Conservation (phyloP, 35 echinoderm and acorn worm genomes). For the Lytechinus pictus region DNA sequence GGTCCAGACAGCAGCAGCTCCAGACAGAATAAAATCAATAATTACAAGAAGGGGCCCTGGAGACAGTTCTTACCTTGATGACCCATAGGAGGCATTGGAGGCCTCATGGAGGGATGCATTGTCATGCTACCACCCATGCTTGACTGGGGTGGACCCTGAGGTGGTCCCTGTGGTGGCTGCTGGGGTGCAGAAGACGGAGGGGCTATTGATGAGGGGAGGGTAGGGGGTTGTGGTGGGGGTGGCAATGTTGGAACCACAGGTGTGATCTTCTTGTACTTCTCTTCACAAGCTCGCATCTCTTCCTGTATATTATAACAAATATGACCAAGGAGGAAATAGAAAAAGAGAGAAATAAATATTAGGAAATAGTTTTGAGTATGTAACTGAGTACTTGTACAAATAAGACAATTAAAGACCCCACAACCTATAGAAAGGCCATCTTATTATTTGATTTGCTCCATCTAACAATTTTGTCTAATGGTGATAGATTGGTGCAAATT, state of each 20-base stretch:
- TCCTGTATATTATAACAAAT: conserved; percentile 41
- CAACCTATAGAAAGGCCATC: too few relatives aligned
- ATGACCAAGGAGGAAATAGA: not conserved
- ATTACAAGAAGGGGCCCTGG: too few relatives aligned
- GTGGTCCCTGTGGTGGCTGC: not conserved
- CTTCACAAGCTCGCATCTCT: conserved; percentile 47
- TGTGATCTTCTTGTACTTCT: conserved; percentile 58
- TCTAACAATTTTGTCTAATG: too few relatives aligned
- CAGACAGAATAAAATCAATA: too few relatives aligned
- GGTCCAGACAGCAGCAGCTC: too few relatives aligned
- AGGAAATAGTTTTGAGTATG: not conserved
- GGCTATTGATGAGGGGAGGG: not conserved
- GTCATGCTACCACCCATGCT: conserved; percentile 8
- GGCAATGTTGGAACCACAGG: conserved; percentile 3
- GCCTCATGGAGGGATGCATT: conserved; percentile 27
- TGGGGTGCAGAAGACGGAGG: conserved; percentile 1
- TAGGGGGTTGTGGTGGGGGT: not conserved
- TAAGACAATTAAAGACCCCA: not conserved
- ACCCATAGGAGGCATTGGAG: not conserved
- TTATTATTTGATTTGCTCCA: too few relatives aligned
- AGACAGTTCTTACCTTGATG: conserved; percentile 25
- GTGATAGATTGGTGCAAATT: too few relatives aligned
- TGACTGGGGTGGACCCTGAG: conserved; percentile 26
- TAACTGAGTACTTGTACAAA: not conserved
- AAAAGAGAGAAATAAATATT: not conserved